Evolutionary conservation across 64 coral and sea anemone species (phyloP).

Genomic region (Actinia equina): DNA sequence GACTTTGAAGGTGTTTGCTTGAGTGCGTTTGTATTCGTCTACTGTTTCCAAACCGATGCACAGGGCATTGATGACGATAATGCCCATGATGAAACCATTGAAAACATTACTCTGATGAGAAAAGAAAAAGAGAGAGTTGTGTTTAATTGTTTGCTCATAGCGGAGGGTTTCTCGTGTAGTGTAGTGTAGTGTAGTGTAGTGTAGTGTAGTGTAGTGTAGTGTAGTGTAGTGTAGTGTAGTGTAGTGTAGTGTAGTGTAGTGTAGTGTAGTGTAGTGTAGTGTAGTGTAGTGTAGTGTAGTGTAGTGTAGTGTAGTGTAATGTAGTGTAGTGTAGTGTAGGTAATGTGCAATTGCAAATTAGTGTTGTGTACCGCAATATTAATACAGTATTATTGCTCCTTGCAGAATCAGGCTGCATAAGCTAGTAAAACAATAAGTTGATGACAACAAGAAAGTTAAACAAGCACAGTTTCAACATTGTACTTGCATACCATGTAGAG

Average conservation of each 20-base stretch:
- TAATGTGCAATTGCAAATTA: no score
- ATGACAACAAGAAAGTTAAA: neutral
- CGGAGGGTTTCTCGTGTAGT: neutral
- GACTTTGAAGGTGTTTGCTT: conserved; percentile 63
- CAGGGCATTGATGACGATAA: conserved; percentile 84
- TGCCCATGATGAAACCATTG: conserved; percentile 89
- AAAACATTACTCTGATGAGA: conserved; percentile 67
- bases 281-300: neutral
- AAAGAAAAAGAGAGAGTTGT: neutral
- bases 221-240: neutral
- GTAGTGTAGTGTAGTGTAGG: neutral
- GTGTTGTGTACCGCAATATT: no score
- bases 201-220: neutral
- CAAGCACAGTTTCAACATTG: no score
- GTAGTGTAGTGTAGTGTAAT: neutral
- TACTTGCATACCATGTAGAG: conserved; percentile 44
- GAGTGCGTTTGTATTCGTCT: conserved; percentile 42
- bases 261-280: neutral
- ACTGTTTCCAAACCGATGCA: conserved; percentile 94
- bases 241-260: neutral
- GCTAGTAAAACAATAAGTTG: no score
- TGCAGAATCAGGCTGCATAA: no score
- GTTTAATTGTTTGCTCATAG: no score
- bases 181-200: neutral
- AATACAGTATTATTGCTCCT: no score